Evolutionary conservation across 2,113 vertebrate species (phyloP), one percentile per base, ranked within the genome.

Genomic region (Oncorhynchus tshawytscha): DNA sequence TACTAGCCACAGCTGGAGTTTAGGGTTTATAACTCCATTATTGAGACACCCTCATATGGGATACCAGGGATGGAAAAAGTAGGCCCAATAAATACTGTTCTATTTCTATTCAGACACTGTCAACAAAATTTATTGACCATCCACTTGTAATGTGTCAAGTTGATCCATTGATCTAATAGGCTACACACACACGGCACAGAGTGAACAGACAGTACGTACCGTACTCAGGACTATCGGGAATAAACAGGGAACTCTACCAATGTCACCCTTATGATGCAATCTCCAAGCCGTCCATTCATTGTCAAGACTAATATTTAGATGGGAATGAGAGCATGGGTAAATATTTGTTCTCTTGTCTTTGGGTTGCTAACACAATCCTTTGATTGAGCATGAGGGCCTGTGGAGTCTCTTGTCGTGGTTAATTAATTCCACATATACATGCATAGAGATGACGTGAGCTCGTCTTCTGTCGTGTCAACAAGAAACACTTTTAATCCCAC

Each of bases 311-410:
- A 82, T 80, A 83, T 89, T 82, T 70, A 66, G 72, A 84, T 81
- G 16, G 80, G 84, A 75, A 81, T 67, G 85, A 77, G 72, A 74
- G 62, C 29, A 16, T 71, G 77, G 81, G 70, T 74, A 90, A 91
- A 91, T 84, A 89, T 88, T 85, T 88, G 85, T 73, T 67, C 75
- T 4, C 22, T 57, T 22, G 8, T 54, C 49, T 80, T 74, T 71
- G 62, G 59, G 75, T 78, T 80, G 74, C 78, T 68, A 71, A 59
- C 51, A 5, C 4, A 12, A 82, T 82, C 72, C 54, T 54, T 81
- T 2, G 18, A 2, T 29, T 13, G 16, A 70, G 9, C 31, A 20
- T 12, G 39, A 57, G 71, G 71, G 67, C 65, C 77, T 22, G 74
- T 77, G 65, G 69, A 71, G 18, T 13, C 65, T 66, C 12, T 67